phyloP scores from a whole-genome alignment of 2,113 vertebrate genomes.

The Bos javanicus region DNA sequence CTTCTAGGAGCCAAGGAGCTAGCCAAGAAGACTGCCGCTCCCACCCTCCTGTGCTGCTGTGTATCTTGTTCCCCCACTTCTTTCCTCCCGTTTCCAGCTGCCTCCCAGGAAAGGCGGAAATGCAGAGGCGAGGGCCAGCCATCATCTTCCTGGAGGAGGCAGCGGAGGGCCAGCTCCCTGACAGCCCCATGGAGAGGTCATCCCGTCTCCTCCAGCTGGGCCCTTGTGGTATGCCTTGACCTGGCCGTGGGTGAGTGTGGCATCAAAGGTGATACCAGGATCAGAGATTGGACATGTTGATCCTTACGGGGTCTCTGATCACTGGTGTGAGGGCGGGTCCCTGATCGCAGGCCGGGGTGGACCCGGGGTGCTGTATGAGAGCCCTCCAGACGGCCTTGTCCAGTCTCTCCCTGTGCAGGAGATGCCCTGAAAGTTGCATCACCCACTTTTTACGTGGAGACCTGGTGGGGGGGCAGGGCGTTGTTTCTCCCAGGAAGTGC shows the following conservation, averaged over 20 bases:
- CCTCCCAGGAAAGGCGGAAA: not conserved
- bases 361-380: not conserved
- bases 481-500: not conserved
- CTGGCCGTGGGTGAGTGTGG: not conserved
- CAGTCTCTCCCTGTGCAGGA: not conserved
- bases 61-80: not conserved
- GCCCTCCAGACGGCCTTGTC: not conserved
- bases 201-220: slow-evolving; percentile 53
- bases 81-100: not conserved
- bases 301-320: not conserved
- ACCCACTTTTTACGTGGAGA: not conserved
- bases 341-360: accelerated
- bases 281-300: accelerated
- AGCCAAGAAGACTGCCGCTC: not conserved
- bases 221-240: slow-evolving; percentile 54
- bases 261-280: not conserved
- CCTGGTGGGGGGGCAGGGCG: accelerated
- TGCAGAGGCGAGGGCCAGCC: slow-evolving; percentile 52
- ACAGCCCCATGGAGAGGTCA: slow-evolving; percentile 59
- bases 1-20: not conserved
- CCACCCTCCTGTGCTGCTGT: not conserved
- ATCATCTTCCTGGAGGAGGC: slow-evolving; percentile 33
- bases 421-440: accelerated
- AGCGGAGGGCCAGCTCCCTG: accelerated
- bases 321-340: accelerated